Evolutionary conservation across 2,113 vertebrate species (phyloP).

Genomic region (Pycnonotus jocosus): DNA sequence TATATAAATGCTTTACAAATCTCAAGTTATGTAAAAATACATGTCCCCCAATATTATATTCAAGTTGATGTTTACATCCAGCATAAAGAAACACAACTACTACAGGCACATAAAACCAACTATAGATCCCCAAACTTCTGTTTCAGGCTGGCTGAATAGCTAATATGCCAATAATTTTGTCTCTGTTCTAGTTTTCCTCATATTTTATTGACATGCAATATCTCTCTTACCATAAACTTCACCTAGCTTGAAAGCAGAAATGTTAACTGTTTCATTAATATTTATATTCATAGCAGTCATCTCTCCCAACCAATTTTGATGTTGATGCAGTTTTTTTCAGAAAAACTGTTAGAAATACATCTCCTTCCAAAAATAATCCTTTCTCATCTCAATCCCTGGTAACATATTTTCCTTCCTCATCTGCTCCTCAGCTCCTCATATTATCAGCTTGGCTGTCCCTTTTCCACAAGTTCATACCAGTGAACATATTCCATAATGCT

Average conservation of each 20-base stretch:
- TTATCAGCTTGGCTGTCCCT: background rate
- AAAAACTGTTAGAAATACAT: background rate
- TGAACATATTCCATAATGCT: background rate
- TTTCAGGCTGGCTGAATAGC: background rate
- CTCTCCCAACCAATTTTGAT: background rate
- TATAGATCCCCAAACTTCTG: background rate
- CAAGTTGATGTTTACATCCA: background rate
- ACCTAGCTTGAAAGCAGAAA: background rate
- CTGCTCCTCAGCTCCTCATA: background rate
- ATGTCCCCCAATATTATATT: background rate
- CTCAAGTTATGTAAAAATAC: background rate
- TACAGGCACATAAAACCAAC: background rate
- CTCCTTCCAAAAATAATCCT: background rate
- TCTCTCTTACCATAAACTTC: background rate
- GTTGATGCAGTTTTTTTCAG: background rate
- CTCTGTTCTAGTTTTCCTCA: background rate
- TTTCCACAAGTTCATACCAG: background rate
- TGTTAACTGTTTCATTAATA: background rate
- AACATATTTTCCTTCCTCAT: background rate
- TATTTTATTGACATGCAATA: background rate
- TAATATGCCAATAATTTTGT: background rate
- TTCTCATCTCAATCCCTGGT: background rate
- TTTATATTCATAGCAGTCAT: background rate
- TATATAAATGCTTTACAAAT: background rate
- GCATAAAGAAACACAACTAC: background rate